Evolutionary conservation across 1,140 invertebrate species (phyloP).

Genomic region (Calephelis nemesis): DNA sequence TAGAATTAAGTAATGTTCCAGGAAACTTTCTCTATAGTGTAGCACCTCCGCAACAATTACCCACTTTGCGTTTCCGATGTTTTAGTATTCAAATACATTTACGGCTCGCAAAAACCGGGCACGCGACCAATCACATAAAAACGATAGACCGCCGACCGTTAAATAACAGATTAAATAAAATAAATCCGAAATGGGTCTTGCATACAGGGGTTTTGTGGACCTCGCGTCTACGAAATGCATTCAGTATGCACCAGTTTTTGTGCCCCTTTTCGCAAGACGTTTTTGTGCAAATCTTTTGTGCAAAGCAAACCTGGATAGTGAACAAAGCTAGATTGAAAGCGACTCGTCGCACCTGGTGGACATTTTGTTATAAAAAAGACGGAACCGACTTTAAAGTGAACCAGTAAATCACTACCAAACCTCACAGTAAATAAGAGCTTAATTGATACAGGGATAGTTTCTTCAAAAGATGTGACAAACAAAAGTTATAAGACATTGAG

Average conservation of each 20-base stretch:
- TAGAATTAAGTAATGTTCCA: too few species aligned
- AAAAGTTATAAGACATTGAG: constrained; percentile 25
- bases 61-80: neutral
- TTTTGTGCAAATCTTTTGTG: constrained; percentile 77
- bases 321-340: constrained; percentile 51
- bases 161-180: constrained; percentile 31
- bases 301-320: constrained; percentile 50
- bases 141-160: constrained; percentile 33
- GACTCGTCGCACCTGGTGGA: constrained; percentile 61
- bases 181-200: constrained; percentile 25
- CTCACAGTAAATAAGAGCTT: constrained; percentile 57
- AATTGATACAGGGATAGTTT: constrained; percentile 50
- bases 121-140: constrained; percentile 47
- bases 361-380: constrained; percentile 31
- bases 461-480: constrained; percentile 46
- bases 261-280: constrained; percentile 54
- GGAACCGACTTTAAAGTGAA: constrained; percentile 38
- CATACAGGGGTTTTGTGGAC: neutral
- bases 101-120: constrained; percentile 37
- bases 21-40: too few species aligned
- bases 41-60: too few species aligned
- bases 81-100: neutral
- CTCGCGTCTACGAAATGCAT: constrained; percentile 37
- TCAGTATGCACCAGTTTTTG: constrained; percentile 54
- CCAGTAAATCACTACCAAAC: constrained; percentile 55